Percentiles rank a stretch among this genome's conserved stretches.
Conservation (phyloP, 1,140 invertebrate genomes). For the Pomacea maculata region DNA sequence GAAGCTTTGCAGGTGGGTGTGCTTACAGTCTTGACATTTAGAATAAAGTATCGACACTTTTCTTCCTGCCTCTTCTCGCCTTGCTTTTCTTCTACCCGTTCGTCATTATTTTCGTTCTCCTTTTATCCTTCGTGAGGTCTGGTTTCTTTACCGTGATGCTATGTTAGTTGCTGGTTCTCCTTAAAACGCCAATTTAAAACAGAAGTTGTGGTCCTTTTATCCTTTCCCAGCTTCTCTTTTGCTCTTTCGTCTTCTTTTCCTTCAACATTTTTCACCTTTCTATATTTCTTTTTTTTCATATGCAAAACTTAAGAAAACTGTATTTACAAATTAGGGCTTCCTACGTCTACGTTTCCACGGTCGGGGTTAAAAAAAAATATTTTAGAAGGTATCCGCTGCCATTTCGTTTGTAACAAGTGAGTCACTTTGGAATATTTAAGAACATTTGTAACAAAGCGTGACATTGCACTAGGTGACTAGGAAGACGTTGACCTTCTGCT, state of each 20-base stretch:
- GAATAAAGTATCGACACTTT: background rate
- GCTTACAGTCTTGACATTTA: background rate
- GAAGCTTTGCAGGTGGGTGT: conserved; percentile 58
- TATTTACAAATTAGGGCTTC: background rate
- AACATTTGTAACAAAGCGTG: background rate
- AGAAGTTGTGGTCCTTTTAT: no score
- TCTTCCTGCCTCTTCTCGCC: background rate
- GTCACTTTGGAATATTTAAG: background rate
- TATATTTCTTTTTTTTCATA: background rate
- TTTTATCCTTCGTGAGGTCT: background rate
- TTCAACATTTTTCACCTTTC: background rate
- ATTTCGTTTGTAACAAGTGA: no score
- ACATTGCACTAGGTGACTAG: no score
- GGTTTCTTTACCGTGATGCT: background rate
- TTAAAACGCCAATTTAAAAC: no score
- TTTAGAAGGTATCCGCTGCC: no score
- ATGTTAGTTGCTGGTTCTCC: no score
- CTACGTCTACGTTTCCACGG: no score
- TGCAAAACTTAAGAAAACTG: background rate
- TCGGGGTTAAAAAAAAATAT: no score
- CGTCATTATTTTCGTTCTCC: background rate
- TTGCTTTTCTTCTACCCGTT: background rate
- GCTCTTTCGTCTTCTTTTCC: background rate
- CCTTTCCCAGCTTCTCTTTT: no score
- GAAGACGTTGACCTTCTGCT: background rate